These are phyloP conservation scores for Dreissena polymorpha DNA, from an alignment of 1,140 invertebrate genomes.

Conservation along the genomic window DNA sequence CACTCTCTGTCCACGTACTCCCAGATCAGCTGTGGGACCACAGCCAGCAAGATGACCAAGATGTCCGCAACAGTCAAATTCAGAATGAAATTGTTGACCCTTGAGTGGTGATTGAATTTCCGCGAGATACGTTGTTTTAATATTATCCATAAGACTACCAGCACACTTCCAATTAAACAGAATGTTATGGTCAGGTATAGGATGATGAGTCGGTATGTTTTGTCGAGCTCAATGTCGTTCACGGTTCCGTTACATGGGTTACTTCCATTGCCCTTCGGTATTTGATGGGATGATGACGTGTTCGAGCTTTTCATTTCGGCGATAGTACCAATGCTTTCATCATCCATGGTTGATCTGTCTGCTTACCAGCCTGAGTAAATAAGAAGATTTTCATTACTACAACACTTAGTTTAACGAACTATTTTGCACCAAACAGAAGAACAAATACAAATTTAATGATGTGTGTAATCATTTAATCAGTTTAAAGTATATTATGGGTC, in stretches of 20 bases:
- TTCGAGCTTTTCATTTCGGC: no score
- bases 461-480: no score
- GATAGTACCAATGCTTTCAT: no score
- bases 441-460: no score
- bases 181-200: conserved; percentile 67
- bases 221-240: conserved; percentile 65
- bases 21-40: conserved; percentile 77
- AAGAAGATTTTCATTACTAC: no score
- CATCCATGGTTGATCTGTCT: no score
- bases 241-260: conserved; percentile 42
- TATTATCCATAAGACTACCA: conserved; percentile 72
- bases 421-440: no score
- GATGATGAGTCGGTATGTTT: conserved; percentile 59
- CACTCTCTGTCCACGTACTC: conserved; percentile 77
- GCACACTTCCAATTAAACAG: conserved; percentile 66
- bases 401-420: no score
- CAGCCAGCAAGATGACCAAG: conserved; percentile 75
- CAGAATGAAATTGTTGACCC: conserved; percentile 77
- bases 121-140: conserved; percentile 66
- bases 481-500: no score
- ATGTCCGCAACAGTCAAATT: conserved; percentile 78
- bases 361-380: no score
- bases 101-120: conserved; percentile 59
- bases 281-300: no score
- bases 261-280: no score